Base-by-base conservation (phyloP, 2,113 vertebrate species). In the Clarias batrachus region DNA sequence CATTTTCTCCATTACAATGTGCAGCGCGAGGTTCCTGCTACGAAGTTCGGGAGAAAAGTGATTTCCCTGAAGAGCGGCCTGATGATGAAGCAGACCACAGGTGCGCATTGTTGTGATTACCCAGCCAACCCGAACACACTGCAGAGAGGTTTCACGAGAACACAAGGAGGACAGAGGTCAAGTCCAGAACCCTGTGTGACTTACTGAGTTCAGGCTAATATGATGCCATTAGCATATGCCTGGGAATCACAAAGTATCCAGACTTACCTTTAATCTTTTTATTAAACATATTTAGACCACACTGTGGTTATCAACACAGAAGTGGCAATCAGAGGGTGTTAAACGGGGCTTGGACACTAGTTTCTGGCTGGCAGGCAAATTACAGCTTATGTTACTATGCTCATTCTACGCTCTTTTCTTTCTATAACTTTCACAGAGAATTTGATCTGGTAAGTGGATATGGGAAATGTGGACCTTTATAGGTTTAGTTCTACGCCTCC, bases 201-300 rank as follows among this genome's bases (percentile, higher is more conserved):
- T 86, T 85, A 80, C 82, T 90, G 37, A 27, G 77, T 91, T 41
- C 14, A 30, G 63, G 33, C 37, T 82, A 62, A 76, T 37, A 52
- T 56, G 25, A 66, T 57, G 33, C 65, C 57, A 65, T 77, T 54
- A 12, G 82, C 41, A 5, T 37, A 66, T 33, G 48, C 48, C 17
- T 30, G n/a, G 16, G 48, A 71, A 66, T 83, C 41, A 70, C 8
- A 10, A 60, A 60, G 33, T 60, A 59, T 16, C 27, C 59, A 12
- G n/a, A 80, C 27, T 57, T 30, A 30, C 5, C 13, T 33, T 60
- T 33, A 59, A 19, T 59, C 14, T 57, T 59, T 19, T 7, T 54
- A 77, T 54, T 41, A 37, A 74, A 37, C 25, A 56, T 77, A 77
- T 78, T 78, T 57, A 78, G 0, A 57, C 8, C 52, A 57, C 8